phyloP scores from a whole-genome alignment of 2,113 vertebrate species.

The Isurus oxyrinchus region DNA sequence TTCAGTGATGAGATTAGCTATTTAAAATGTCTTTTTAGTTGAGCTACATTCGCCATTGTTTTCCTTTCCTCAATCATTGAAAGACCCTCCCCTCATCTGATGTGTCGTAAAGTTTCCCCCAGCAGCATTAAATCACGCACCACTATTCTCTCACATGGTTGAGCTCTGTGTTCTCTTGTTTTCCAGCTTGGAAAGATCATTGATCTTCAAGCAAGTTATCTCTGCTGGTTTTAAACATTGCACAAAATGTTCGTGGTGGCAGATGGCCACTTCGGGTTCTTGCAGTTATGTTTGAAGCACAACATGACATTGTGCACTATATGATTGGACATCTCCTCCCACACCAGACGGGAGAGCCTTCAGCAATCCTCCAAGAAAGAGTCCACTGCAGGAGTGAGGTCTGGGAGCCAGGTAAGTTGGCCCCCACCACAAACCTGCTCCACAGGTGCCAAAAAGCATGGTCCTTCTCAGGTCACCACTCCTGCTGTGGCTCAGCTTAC shows the following conservation, averaged over 20 bases:
- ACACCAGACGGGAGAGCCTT: neutral
- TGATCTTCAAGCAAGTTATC: constrained; percentile 36
- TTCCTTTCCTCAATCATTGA: constrained; percentile 5
- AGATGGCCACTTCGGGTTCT: constrained; percentile 25
- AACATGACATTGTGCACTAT: constrained; percentile 25
- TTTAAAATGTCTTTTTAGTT: neutral
- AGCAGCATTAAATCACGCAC: neutral
- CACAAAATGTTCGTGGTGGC: constrained; percentile 30
- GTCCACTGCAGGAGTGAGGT: constrained; percentile 33
- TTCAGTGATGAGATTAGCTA: neutral
- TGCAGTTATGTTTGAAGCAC: constrained; percentile 28
- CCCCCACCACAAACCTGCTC: constrained; percentile 14
- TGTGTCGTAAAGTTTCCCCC: neutral
- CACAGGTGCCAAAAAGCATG: neutral
- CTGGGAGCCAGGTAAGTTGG: constrained; percentile 34
- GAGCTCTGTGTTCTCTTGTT: constrained; percentile 30
- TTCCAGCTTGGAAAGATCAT: constrained; percentile 35
- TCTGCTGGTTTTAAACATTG: constrained; percentile 26
- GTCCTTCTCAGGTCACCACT: constrained; percentile 9
- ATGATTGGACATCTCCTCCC: constrained; percentile 24
- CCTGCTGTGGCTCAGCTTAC: constrained; percentile 30
- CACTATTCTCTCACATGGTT: constrained; percentile 21
- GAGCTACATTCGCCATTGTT: neutral
- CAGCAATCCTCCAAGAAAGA: constrained; percentile 24
- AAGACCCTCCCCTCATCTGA: neutral